Evolutionary conservation across 2,797 vertebrate species (phyloP).

Genomic region (Pseudotriccus pelzelni): DNA sequence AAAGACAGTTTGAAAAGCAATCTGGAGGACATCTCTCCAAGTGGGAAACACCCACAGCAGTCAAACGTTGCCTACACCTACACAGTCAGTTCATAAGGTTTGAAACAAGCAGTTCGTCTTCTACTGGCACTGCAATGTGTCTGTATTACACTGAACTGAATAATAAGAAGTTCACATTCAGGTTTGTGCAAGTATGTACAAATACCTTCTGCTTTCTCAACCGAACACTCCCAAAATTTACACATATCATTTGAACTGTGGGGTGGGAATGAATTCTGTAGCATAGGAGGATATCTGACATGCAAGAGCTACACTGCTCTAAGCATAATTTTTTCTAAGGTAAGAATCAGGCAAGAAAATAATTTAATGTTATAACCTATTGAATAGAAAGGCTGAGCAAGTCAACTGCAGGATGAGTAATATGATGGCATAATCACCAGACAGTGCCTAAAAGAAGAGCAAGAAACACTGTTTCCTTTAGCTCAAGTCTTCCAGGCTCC

Average conservation of each 20-base stretch:
- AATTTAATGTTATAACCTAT: background rate
- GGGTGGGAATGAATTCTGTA: background rate
- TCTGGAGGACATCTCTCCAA: background rate
- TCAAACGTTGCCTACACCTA: background rate
- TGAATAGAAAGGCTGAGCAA: background rate
- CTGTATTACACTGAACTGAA: background rate
- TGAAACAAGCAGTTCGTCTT: background rate
- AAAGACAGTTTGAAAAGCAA: background rate
- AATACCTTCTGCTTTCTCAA: background rate
- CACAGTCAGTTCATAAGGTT: background rate
- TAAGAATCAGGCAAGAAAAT: background rate
- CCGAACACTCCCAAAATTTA: background rate
- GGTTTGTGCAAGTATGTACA: background rate
- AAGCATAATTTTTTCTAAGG: background rate
- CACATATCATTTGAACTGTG: background rate
- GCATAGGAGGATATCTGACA: background rate
- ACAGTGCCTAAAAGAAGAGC: background rate
- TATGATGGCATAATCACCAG: background rate
- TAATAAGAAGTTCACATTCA: background rate
- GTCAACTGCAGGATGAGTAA: background rate
- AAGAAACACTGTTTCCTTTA: background rate
- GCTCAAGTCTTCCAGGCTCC: background rate
- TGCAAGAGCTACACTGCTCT: background rate
- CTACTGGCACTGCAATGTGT: background rate
- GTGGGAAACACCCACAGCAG: background rate